phyloP scores from a whole-genome alignment of 1,140 invertebrate species.

The Ectropis grisescens region DNA sequence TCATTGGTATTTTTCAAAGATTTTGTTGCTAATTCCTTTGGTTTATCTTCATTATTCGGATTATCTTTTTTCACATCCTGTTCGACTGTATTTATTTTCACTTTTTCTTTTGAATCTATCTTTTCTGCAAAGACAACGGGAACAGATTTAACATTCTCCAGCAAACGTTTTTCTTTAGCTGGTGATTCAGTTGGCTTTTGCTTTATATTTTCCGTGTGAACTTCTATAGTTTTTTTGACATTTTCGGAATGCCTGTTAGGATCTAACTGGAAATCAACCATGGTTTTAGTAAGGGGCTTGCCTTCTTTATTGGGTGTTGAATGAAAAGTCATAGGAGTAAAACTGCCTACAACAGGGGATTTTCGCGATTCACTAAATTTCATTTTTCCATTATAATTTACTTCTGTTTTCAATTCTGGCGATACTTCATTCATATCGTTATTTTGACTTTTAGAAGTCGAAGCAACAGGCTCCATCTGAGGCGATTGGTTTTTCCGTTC shows the following conservation, averaged over 20 bases:
- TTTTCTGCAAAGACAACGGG: too few species aligned
- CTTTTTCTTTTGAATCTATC: too few species aligned
- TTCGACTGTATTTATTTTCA: too few species aligned
- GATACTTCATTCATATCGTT: conserved; percentile 15
- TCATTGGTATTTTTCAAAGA: too few species aligned
- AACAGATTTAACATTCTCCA: too few species aligned
- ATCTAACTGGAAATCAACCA: conserved; percentile 55
- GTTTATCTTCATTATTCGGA: too few species aligned
- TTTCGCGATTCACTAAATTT: conserved; percentile 55
- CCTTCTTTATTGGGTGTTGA: conserved; percentile 61
- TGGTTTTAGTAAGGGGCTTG: conserved; percentile 54
- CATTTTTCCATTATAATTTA: conserved; percentile 47
- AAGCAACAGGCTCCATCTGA: conserved; percentile 14
- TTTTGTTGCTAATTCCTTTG: too few species aligned
- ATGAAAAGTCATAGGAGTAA: conserved; percentile 52
- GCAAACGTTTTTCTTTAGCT: too few species aligned
- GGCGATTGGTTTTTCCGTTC: conserved; percentile 14
- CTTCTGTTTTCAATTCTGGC: conserved; percentile 31
- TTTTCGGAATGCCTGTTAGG: conserved; percentile 55
- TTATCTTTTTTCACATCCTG: too few species aligned
- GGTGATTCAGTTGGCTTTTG: too few species aligned
- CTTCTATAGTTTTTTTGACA: conserved; percentile 59
- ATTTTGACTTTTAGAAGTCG: conserved; percentile 11
- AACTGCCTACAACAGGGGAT: conserved; percentile 49
- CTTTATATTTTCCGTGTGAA: conserved; percentile 50